Base-by-base conservation (phyloP, 2,113 vertebrate genomes). In the Aramus guarauna region DNA sequence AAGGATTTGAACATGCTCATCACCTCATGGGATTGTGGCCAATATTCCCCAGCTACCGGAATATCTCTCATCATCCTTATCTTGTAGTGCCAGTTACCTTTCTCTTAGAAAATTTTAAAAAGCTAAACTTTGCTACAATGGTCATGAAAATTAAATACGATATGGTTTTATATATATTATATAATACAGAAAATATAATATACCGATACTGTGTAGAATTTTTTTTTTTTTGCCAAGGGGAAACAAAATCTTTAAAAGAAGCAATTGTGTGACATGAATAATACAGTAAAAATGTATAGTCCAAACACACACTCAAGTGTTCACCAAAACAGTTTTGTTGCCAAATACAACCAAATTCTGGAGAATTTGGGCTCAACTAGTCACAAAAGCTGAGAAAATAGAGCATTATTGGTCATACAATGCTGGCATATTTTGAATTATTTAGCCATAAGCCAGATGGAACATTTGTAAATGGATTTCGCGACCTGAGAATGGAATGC, bases 241-340 rank as follows among this genome's bases (percentile, higher is more conserved):
- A 71, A 90, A 24, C 6, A 66, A 71, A 48, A 18, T 58, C 12
- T 55, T 60, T 66, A 27, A 50, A 55, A 82, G 27, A 72, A 82
- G 16, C 7, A 48, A 34, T 34, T 0, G 1, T 0, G 1, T 41
- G 34, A 29, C 0, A 2, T 41, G 30, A 72, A 43, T 55, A 30
- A 55, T 21, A 27, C 5, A 29, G 19, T 53, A 66, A 71, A 85
- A 75, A 41, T 36, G 1, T 15, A 39, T 45, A 39, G 24, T 41
- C 30, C 37, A 66, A 55, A 53, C 21, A n/a, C 12, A 71, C 18
- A 13, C 22, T 67, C 8, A 56, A 29, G 27, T 26, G 15, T 48
- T 60, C 22, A 43, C 26, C 59, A 45, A 41, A 53, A 77, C 32
- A 75, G 6, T 20, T 82, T 72, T 59, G 34, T 53, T 64, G 19